phyloP scores from a whole-genome alignment of 1,140 invertebrate species.

The Delia radicum region DNA sequence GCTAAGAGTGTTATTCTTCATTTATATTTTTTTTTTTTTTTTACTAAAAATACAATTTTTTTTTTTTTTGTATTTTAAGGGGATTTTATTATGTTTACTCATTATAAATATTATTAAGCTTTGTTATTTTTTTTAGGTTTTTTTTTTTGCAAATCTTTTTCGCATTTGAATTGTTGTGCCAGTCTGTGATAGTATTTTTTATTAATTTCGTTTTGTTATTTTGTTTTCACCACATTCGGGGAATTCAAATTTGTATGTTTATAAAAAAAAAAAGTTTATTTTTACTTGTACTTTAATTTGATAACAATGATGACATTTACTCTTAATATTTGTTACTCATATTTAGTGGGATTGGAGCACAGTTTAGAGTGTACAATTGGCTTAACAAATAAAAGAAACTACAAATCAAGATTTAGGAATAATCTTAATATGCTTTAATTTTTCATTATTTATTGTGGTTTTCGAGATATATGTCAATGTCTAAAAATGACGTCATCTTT shows the following conservation, averaged over 20 bases:
- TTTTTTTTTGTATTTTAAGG: no score
- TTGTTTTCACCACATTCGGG: not conserved
- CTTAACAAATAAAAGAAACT: no score
- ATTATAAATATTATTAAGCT: not conserved
- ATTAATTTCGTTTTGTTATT: not conserved
- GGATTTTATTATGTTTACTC: not conserved
- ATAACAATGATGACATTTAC: slow-evolving; percentile 1
- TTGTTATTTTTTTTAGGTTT: not conserved
- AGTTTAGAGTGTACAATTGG: no score
- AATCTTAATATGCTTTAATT: no score
- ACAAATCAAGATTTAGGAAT: no score
- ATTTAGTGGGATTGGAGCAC: not conserved
- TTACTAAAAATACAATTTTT: no score
- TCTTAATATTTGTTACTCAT: not conserved
- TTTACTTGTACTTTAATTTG: not conserved
- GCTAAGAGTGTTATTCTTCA: no score
- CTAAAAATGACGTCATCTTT: no score
- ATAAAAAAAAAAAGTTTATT: no score
- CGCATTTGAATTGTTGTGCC: not conserved
- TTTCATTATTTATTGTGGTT: no score
- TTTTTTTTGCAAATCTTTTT: not conserved
- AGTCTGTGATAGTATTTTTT: not conserved
- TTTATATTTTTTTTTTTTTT: no score
- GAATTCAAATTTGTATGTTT: not conserved
- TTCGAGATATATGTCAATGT: no score